Conservation (phyloP, 2,888 invertebrate genomes). For the Sipha maydis region DNA sequence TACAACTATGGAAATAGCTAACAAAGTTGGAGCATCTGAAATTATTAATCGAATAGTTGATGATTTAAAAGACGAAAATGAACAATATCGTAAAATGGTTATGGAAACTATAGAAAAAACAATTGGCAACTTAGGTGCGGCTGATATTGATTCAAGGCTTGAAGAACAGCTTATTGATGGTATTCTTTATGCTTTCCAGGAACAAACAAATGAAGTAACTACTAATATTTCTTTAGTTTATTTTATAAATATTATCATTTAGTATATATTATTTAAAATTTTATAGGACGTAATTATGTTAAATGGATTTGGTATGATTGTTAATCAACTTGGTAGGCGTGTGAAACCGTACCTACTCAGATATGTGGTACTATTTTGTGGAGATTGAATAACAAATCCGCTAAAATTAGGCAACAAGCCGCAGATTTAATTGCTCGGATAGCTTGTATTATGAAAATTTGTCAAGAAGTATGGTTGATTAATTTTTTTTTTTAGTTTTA, state of each 20-base stretch:
- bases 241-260: background rate
- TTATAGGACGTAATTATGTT: slow-evolving; percentile 96
- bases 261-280: background rate
- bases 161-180: slow-evolving; percentile 99
- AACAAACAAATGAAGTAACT: slow-evolving; percentile 95
- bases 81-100: slow-evolving; percentile 99
- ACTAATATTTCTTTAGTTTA: background rate
- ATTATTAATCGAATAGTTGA: slow-evolving; percentile 98
- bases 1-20: slow-evolving; percentile 99
- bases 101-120: slow-evolving; percentile 99
- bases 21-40: slow-evolving; percentile 98
- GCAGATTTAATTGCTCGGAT: slow-evolving; percentile 98
- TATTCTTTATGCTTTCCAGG: slow-evolving; percentile 98
- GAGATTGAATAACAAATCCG: slow-evolving; percentile 99
- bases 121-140: slow-evolving; percentile 95
- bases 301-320: slow-evolving; percentile 99
- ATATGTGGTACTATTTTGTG: slow-evolving; percentile 99
- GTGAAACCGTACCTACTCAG: slow-evolving; percentile 98
- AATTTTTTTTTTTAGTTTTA: background rate
- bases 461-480: slow-evolving; percentile 81
- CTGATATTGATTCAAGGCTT: slow-evolving; percentile 96
- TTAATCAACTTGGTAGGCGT: slow-evolving; percentile 95
- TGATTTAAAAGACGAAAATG: slow-evolving; percentile 99
- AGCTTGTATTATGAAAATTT: slow-evolving; percentile 99
- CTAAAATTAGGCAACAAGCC: slow-evolving; percentile 98